Base-by-base conservation (phyloP, 2,888 invertebrate species). In the Opisthograptis luteolata region DNA sequence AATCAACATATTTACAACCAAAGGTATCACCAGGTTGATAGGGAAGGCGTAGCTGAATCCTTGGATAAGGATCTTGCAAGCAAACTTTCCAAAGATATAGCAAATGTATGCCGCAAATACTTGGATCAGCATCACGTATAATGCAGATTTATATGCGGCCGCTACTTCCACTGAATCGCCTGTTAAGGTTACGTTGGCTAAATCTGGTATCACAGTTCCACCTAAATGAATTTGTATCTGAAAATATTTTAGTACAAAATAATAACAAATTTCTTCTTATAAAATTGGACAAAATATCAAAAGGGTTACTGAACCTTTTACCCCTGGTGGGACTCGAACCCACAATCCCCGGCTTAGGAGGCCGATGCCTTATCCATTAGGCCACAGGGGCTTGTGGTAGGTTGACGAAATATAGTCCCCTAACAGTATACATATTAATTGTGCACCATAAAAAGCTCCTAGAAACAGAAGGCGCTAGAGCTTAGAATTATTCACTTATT, bases 31-130 rank as follows among this genome's bases (percentile, higher is more conserved):
- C 55, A 99, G 92, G 81, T 97, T 97, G 3, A 99, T 96, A 0
- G 99, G 99, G 66, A 99, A 96, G 0, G 99, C 98, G 76, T 98
- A 99, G 76, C 98, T 98, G 91, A 98, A 97, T 13, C 98, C 96
- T 91, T 99, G 99, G 62, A 99, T 98, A 69, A 98, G 94, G 70
- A 98, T 98, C 88, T 98, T 98, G 88, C 98, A 98, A 2, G 98
- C 97, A 64, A 98, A 98, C 87, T 98, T 98, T 58, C 97, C 97
- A 71, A 97, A 96, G 62, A 98, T 95, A 73, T 98, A 98, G 68
- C 97, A 97, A 37, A 97, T 90, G 72, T 97, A 97, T 2, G 97
- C 95, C 1, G 96, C 94, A 42, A 95, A 90, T 35, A 97, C 92
- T 85, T 98, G 97, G 25, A 98, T 92, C 5, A 97, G 80, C 36